These are phyloP conservation scores for Sciurus vulgaris DNA, from an alignment of 2,797 vertebrate genomes.

Conservation along the genomic window DNA sequence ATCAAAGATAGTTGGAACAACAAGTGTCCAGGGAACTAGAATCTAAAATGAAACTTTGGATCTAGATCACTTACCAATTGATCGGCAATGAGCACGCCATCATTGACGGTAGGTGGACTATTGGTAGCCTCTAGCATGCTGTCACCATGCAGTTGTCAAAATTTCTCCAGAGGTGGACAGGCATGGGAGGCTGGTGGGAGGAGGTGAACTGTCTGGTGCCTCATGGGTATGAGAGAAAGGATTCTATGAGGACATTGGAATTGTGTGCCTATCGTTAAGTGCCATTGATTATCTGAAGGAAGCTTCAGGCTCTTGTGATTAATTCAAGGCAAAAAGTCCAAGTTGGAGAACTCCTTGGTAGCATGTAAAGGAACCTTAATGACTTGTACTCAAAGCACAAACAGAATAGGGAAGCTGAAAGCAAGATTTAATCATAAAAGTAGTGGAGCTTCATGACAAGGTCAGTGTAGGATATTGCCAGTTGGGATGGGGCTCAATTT, in stretches of 20 bases:
- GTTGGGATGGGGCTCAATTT: not conserved
- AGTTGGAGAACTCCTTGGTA: not conserved
- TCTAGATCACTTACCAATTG: not conserved
- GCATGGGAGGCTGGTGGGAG: not conserved
- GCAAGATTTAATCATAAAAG: not conserved
- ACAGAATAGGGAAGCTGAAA: not conserved
- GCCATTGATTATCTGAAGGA: not conserved
- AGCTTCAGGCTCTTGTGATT: not conserved
- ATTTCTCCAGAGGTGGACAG: not conserved
- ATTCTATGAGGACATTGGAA: not conserved
- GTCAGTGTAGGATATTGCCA: not conserved
- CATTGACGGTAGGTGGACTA: not conserved
- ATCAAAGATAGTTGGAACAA: not conserved
- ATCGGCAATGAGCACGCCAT: not conserved
- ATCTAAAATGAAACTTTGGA: not conserved
- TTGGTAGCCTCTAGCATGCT: not conserved
- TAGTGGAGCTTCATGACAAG: not conserved
- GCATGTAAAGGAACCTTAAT: not conserved
- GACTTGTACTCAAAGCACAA: not conserved
- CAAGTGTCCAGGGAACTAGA: not conserved
- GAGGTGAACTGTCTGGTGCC: rapidly evolving
- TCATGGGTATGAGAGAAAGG: not conserved
- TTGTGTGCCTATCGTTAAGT: not conserved
- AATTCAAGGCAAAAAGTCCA: constrained; percentile 2
- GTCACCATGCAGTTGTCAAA: not conserved